Base-by-base conservation (phyloP, 2,113 vertebrate genomes). In the Pandion haliaetus region DNA sequence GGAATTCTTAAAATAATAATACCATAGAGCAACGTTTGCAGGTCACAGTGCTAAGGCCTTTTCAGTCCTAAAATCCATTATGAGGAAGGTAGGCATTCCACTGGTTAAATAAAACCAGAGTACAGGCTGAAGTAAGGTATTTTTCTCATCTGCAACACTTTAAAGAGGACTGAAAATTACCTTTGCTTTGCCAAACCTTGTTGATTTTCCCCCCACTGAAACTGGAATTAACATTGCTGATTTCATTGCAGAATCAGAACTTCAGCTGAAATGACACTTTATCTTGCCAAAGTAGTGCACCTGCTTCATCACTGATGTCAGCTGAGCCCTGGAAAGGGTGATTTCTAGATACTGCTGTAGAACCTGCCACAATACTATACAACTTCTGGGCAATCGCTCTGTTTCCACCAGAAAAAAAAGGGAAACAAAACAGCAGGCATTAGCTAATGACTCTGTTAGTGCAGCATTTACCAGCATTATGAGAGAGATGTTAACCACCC, bases 111-210 rank as follows among this genome's bases (percentile, higher is more conserved):
- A 78, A 85, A 93, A 70, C 6, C 21, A 34, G 44, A 61, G 28
- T 45, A 55, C 10, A 40, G 23, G 31, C 13, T 31, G 23, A 77
- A 73, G 24, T 15, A 77, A 78, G 49, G 7, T 25, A 5, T 34
- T 78, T 86, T 91, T 87, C 29, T 52, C 45, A 72, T 97, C 94
- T 94, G 91, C 88, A 95, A 79, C 54, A 66, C 23, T 87, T 55
- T 34, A 70, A 47, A 91, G 55, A 54, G 78, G 77, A 62, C n/a
- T 70, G 66, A 82, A 97, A 95, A 91, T 81, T 86, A 82, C 82
- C 44, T 83, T 72, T 76, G 21, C 42, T 84, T 94, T 95, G 85
- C 84, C 86, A 96, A 96, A 95, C 52, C 92, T 98, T 94, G 93
- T 84, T 78, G 29, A 88, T 71, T 63, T 59, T 0, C 8, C 31